Percentiles rank a stretch among this genome's conserved stretches.
These are phyloP conservation scores for Silurus aristotelis DNA, from an alignment of 2,797 vertebrate species.

Conservation along the genomic window DNA sequence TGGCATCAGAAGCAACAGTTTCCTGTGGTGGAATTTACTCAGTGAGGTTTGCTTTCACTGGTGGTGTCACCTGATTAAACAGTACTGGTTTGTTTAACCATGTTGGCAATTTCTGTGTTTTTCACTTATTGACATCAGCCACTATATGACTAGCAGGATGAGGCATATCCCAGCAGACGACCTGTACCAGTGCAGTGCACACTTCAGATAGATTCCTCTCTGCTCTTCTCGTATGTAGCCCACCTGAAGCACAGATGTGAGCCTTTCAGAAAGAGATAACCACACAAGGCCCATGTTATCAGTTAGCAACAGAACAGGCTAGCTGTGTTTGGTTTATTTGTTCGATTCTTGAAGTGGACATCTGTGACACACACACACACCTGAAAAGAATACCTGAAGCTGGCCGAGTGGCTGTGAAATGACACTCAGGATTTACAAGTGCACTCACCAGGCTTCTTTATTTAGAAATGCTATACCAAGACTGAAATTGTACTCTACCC, in stretches of 20 bases:
- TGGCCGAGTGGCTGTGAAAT: neutral
- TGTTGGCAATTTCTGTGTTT: slow-evolving; percentile 31
- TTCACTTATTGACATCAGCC: slow-evolving; percentile 37
- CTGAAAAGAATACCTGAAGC: neutral
- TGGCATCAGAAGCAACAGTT: slow-evolving; percentile 3
- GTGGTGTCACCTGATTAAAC: slow-evolving; percentile 31
- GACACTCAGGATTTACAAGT: slow-evolving; percentile 41
- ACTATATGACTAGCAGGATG: slow-evolving; percentile 9
- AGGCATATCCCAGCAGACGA: slow-evolving; percentile 8
- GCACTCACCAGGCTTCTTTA: slow-evolving; percentile 43
- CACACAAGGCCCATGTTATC: neutral
- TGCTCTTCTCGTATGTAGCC: neutral
- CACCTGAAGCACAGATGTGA: slow-evolving; percentile 1
- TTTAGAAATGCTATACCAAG: neutral
- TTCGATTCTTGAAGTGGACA: neutral
- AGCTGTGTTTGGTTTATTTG: neutral
- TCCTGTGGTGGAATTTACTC: neutral
- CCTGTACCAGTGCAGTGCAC: neutral
- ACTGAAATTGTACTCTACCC: neutral
- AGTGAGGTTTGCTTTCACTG: neutral
- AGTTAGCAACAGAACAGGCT: neutral
- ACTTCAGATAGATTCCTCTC: slow-evolving; percentile 16
- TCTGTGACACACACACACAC: neutral
- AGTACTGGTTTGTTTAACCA: slow-evolving; percentile 8
- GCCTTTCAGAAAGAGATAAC: slow-evolving; percentile 5